Base-by-base conservation (phyloP, 2,888 invertebrate species). In the Hecatera dysodea region DNA sequence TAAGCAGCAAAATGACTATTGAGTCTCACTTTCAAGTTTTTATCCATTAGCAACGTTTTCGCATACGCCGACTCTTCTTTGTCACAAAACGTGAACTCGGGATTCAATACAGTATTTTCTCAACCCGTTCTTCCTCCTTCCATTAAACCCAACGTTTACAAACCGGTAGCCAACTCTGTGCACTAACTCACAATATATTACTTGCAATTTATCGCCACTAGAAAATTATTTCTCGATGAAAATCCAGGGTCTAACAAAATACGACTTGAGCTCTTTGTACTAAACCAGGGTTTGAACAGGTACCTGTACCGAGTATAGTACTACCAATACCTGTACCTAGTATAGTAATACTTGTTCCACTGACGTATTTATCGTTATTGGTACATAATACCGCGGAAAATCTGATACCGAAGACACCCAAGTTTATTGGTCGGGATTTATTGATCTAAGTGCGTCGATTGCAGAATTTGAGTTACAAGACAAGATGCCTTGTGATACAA, bases 211-310 rank as follows among this genome's bases (percentile, higher is more conserved):
- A 92, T 92, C 90, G 90, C 87, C 81, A 84, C 85, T 90, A 88
- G 89, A 89, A 82, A 90, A 92, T 92, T 89, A 92, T 91, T 92
- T 90, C 90, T 88, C 90, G 89, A 90, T 90, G 92, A 92, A 92
- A 92, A 90, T 85, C 88, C 87, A 62, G 68, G 68, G 67, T 60
- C 71, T 74, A 80, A 72, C 82, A 84, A 84, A 86, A 86, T 86
- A 86, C 82, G 74, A 76, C 72, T 82, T 62, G 67, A 68, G 69
- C 72, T 76, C 72, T 65, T 66, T 72, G 70, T 72, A 70, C 62
- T 72, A 73, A 75, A 67, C 63, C 36, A 68, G 52, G 66, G 53
- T 68, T 36, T 75, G 72, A 72, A 71, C 68, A 63, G 63, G 67
- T 50, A 67, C 60, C 64, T 59, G 36, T 56, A 56, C 36, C 56